These are phyloP conservation scores for Penaeus vannamei DNA, from an alignment of 1,140 invertebrate genomes.

Conservation along the genomic window DNA sequence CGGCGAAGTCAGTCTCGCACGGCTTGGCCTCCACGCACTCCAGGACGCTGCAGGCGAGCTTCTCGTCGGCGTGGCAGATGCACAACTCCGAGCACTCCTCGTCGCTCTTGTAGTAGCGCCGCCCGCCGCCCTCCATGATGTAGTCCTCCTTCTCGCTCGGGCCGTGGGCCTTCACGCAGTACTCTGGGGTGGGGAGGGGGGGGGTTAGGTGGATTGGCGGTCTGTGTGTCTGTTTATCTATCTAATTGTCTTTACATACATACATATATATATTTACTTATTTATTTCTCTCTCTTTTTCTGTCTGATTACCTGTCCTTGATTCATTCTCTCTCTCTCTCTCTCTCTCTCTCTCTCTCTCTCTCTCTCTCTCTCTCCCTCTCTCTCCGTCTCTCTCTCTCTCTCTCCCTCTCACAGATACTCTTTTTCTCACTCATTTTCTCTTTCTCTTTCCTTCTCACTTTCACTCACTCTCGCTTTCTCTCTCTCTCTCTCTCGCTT, in stretches of 20 bases:
- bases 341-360: not conserved
- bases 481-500: too few relatives aligned
- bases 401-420: too few relatives aligned
- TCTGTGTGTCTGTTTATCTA: too few relatives aligned
- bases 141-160: constrained; percentile 53
- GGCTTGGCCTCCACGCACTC: constrained; percentile 84
- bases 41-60: constrained; percentile 86
- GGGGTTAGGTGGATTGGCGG: not conserved
- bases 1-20: constrained; percentile 85
- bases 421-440: too few relatives aligned
- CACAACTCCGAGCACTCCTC: constrained; percentile 87
- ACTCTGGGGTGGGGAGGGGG: constrained; percentile 43
- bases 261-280: too few relatives aligned
- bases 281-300: too few relatives aligned
- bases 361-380: too few relatives aligned
- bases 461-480: not conserved
- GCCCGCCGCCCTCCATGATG: constrained; percentile 63
- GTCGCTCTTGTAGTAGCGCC: constrained; percentile 83
- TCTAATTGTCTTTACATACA: too few relatives aligned
- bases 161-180: constrained; percentile 56
- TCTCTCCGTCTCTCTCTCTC: too few relatives aligned
- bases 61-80: constrained; percentile 82
- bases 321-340: too few relatives aligned
- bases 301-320: too few relatives aligned
- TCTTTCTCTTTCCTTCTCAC: too few relatives aligned